Evolutionary conservation across 2,888 invertebrate genomes (phyloP).

Genomic region (Pyrocoelia pectoralis): DNA sequence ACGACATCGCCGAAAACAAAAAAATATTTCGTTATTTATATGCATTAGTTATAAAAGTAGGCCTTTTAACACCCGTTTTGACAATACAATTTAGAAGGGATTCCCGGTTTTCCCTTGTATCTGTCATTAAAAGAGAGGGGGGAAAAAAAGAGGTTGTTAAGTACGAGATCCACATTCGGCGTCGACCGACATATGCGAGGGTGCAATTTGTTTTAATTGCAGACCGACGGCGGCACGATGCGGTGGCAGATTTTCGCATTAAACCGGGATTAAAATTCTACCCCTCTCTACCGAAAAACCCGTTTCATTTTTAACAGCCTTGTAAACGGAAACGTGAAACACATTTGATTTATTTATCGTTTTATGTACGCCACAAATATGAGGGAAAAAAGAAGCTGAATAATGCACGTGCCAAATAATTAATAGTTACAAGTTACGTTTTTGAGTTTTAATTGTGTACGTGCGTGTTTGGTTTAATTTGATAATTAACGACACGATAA

Average conservation of each 20-base stretch:
- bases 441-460: too few species aligned
- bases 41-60: background rate
- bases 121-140: conserved; percentile 29
- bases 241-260: conserved; percentile 38
- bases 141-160: conserved; percentile 29
- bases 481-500: too few species aligned
- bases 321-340: conserved; percentile 39
- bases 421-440: background rate
- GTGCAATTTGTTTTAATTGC: conserved; percentile 40
- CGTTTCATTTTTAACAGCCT: conserved; percentile 38
- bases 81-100: conserved; percentile 4
- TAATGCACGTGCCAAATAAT: conserved; percentile 19
- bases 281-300: conserved; percentile 25
- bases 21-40: background rate
- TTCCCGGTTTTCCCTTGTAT: conserved; percentile 25
- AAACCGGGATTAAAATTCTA: conserved; percentile 39
- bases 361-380: too few species aligned
- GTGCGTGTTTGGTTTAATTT: too few species aligned
- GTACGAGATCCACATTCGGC: conserved; percentile 32
- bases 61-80: background rate
- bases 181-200: conserved; percentile 36
- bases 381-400: conserved; percentile 13
- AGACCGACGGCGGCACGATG: conserved; percentile 32
- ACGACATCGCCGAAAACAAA: too few species aligned
- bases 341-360: conserved; percentile 36